Base-by-base conservation (phyloP, 2,888 invertebrate genomes). In the Cephalotes varians region DNA sequence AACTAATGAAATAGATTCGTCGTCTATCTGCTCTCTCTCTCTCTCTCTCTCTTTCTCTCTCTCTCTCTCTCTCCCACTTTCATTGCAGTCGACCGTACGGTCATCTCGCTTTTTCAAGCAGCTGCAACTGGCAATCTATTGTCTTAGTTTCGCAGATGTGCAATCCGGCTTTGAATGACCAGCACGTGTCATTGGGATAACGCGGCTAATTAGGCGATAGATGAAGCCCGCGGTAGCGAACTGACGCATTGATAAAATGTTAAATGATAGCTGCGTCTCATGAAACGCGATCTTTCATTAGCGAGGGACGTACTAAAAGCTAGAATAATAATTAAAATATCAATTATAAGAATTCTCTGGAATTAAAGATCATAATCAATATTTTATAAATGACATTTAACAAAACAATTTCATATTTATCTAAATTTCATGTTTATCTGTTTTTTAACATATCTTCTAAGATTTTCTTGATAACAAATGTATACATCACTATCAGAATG, bases 91-190 rank as follows among this genome's bases (percentile, higher is more conserved):
- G 12, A 60, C n/a, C 56, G 69, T 31, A n/a, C 2, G 12, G n/a
- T 31, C 25, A 12, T 44, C 21, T 58, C 65, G 64, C 81, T 89
- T 85, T 67, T 72, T 49, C 77, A 82, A 83, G 86, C 89, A 89
- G 89, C 90, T 89, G 90, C 88, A 88, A 58, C 80, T 71, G 28
- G 21, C 83, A 80, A 81, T 82, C 86, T 85, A 90, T 90, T 91
- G 90, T 89, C 90, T 90, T 86, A 91, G 82, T 91, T 90, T 91
- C 86, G 90, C 90, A 89, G 90, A 90, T 90, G 90, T 81, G 89
- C 90, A 81, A 65, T 86, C 79, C 44, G 76, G 51, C 71, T 64
- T 69, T 54, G 62, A 85, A 86, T 82, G 69, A 62, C 83, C 60
- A 74, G 81, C 86, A 77, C 88, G 87, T 90, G 90, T 89, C 90